Base-by-base conservation (phyloP, 2,888 invertebrate species). In the Corbicula japonica region DNA sequence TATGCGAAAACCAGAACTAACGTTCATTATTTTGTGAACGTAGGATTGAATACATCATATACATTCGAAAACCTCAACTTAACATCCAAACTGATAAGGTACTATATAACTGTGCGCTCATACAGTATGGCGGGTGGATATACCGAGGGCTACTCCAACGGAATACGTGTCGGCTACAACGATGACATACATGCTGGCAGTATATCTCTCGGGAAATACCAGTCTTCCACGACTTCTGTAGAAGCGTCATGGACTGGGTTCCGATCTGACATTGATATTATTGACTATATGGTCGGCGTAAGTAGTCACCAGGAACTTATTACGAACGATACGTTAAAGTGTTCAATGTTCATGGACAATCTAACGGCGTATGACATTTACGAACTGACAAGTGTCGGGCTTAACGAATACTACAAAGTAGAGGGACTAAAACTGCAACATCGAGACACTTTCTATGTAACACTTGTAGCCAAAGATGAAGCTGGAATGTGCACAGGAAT, bases 21-120 rank as follows among this genome's bases (percentile, higher is more conserved):
- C 72, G 80, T 90, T 2, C 85, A 87, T 54, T 85, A 74, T 48
- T 91, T 86, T 70, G 75, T 81, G 1, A 73, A 88, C 60, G 88
- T 90, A n/a, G 89, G 90, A 8, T 70, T 87, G 1, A 87, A 89
- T 52, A 87, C 73, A 28, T 81, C 82, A 8, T 80, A 83, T 60
- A 87, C 88, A 0, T 89, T 89, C 60, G 69, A 58, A 35, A 68
- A 86, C 48, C 61, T 91, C 32, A 87, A 84, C 58, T 75, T 91
- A 21, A 86, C 85, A 1, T 68, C 86, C 0, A 86, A 86, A 61
- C 56, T 80, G 28, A 84, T 85, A 4, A 82, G 80, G 1, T 90
- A 89, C 61, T 90, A 84, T 52, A 80, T 90, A 28, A 89, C 90
- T 10, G 89, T 90, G 3, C 75, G 90, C 23, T 88, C 86, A 8